These are phyloP conservation scores for Oryzias sinensis DNA, from an alignment of 2,797 vertebrate species.

Conservation along the genomic window DNA sequence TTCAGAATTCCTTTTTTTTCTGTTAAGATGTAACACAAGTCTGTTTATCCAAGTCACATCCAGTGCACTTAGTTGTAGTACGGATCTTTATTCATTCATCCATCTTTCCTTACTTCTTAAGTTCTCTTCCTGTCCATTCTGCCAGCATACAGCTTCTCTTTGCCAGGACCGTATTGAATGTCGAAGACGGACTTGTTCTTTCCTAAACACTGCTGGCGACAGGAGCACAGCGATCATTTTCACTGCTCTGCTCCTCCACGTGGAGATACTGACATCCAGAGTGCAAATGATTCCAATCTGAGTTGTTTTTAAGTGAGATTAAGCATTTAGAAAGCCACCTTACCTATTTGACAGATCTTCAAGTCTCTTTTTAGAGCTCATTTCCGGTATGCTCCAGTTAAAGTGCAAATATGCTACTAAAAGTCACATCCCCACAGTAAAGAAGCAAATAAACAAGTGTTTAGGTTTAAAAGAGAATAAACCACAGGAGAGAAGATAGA, in stretches of 20 bases:
- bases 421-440: not conserved
- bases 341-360: too few relatives aligned
- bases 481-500: slow-evolving; percentile 55
- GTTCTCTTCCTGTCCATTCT: slow-evolving; percentile 46
- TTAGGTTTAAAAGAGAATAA: slow-evolving; percentile 18
- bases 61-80: slow-evolving; percentile 7
- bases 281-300: too few relatives aligned
- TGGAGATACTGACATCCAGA: slow-evolving; percentile 9
- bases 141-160: slow-evolving; percentile 25
- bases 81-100: slow-evolving; percentile 1
- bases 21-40: not conserved
- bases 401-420: slow-evolving; percentile 3
- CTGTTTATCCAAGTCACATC: slow-evolving; percentile 1
- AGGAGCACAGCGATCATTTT: slow-evolving; percentile 44
- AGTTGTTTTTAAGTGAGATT: too few relatives aligned
- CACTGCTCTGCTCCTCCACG: slow-evolving; percentile 30
- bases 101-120: slow-evolving; percentile 42
- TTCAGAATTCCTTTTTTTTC: too few relatives aligned
- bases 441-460: slow-evolving; percentile 5
- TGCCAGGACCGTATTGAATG: slow-evolving; percentile 39
- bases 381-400: not conserved
- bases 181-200: slow-evolving; percentile 51
- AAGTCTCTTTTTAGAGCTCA: not conserved
- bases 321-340: too few relatives aligned
- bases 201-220: slow-evolving; percentile 33